These are phyloP conservation scores for Crotalus tigris DNA, from an alignment of 2,113 vertebrate species.

Conservation along the genomic window DNA sequence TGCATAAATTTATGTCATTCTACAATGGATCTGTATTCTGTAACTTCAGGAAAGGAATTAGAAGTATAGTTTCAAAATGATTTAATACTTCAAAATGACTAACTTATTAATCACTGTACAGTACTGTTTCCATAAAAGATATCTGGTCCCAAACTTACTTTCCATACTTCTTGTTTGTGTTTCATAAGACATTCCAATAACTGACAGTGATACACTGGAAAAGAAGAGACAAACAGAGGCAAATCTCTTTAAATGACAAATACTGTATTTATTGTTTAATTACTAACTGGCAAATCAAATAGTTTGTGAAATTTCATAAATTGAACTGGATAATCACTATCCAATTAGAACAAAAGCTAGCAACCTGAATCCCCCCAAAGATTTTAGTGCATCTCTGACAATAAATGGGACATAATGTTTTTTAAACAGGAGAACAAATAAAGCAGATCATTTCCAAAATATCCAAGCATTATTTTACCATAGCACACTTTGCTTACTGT, in stretches of 20 bases:
- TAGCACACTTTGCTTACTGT: neutral
- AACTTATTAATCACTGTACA: constrained; percentile 33
- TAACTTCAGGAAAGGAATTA: constrained; percentile 10
- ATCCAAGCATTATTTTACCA: neutral
- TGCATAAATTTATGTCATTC: constrained; percentile 21
- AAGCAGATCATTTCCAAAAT: neutral
- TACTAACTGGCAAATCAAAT: constrained; percentile 5
- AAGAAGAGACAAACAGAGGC: constrained; percentile 56
- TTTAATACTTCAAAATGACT: constrained; percentile 22
- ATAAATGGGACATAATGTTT: neutral
- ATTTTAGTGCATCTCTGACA: neutral
- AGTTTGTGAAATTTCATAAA: neutral
- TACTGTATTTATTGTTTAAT: neutral
- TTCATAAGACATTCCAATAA: constrained; percentile 99
- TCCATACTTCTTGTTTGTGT: constrained; percentile 99
- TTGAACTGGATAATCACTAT: neutral
- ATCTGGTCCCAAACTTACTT: constrained; percentile 80
- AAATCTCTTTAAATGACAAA: constrained; percentile 36
- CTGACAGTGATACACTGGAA: constrained; percentile 96
- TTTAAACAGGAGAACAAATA: neutral
- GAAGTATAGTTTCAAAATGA: constrained; percentile 23
- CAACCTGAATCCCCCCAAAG: neutral
- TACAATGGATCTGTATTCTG: neutral
- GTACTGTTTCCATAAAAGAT: constrained; percentile 35
- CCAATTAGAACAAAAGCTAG: neutral